Base-by-base conservation (phyloP, 2,888 invertebrate species). In the Altica lythri region DNA sequence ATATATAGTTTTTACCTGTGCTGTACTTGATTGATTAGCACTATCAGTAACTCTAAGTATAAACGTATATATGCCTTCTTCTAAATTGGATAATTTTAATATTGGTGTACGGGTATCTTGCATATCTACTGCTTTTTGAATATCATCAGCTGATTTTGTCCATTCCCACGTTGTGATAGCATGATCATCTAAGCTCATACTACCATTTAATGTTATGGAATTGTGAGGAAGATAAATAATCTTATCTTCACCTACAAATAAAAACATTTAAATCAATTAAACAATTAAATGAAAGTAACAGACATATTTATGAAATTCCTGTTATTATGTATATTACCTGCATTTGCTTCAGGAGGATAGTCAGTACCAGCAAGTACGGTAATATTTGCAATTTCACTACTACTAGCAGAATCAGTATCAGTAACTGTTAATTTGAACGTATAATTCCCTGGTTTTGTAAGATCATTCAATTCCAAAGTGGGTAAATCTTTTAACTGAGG, bases 261-360 rank as follows among this genome's bases (percentile, higher is more conserved):
- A 35, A n/a, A n/a, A n/a, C n/a, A n/a, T n/a, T 52, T 47, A 40
- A 49, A 34, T 17, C 5, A 16, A 37, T 14, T 27, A 34, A 47
- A 16, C 18, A 22, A 2, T n/a, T n/a, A n/a, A n/a, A n/a, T n/a
- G n/a, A n/a, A n/a, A n/a, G n/a, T n/a, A n/a, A n/a, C n/a, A n/a
- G n/a, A n/a, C n/a, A n/a, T n/a, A n/a, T n/a, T n/a, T n/a, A n/a
- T n/a, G n/a, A n/a, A n/a, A n/a, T n/a, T n/a, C n/a, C n/a, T n/a
- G n/a, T n/a, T n/a, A n/a, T n/a, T n/a, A n/a, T n/a, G n/a, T n/a
- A n/a, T n/a, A 19, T 40, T 71, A 83, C 85, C 89, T 38, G 95
- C 95, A 80, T 95, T 95, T 0, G 95, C 95, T 73, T 92, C 92
- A 0, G 96, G 96, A 0, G 95, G 95, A 78, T 96, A 96, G 74